phyloP scores from a whole-genome alignment of 2,113 vertebrate species.

The Phyllostomus hastatus region DNA sequence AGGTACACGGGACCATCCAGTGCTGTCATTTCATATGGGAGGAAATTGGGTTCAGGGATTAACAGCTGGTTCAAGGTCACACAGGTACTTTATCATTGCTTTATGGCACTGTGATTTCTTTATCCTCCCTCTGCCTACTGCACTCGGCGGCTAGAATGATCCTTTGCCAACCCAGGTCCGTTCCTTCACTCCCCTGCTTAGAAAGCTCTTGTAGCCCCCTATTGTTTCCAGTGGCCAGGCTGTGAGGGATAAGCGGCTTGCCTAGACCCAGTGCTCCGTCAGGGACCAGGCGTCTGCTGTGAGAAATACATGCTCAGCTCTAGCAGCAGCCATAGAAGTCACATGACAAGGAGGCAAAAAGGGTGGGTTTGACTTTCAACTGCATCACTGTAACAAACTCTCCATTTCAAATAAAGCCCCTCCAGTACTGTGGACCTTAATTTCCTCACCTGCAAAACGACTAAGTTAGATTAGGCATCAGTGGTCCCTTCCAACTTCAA shows the following conservation, averaged over 20 bases:
- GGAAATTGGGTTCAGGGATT: background rate
- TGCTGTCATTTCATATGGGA: background rate
- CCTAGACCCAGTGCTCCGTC: background rate
- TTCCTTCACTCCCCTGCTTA: background rate
- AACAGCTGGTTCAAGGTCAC: background rate
- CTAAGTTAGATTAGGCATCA: background rate
- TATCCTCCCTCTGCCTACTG: background rate
- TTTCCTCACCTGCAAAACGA: background rate
- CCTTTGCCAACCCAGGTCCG: background rate
- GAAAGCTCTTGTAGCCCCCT: background rate
- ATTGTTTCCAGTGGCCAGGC: background rate
- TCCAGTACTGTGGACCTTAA: background rate
- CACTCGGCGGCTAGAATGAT: background rate
- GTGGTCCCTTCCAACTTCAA: background rate
- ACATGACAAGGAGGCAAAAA: background rate
- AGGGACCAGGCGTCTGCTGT: background rate
- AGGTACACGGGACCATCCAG: background rate
- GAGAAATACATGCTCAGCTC: constrained; percentile 26
- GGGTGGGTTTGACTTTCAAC: background rate
- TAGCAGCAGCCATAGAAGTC: background rate
- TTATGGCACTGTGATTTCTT: background rate
- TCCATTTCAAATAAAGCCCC: background rate
- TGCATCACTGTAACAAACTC: background rate
- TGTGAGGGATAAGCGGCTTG: background rate
- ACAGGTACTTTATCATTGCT: background rate